Base-by-base conservation (phyloP, 2,797 vertebrate species). In the Enteromius thamalakanensis region DNA sequence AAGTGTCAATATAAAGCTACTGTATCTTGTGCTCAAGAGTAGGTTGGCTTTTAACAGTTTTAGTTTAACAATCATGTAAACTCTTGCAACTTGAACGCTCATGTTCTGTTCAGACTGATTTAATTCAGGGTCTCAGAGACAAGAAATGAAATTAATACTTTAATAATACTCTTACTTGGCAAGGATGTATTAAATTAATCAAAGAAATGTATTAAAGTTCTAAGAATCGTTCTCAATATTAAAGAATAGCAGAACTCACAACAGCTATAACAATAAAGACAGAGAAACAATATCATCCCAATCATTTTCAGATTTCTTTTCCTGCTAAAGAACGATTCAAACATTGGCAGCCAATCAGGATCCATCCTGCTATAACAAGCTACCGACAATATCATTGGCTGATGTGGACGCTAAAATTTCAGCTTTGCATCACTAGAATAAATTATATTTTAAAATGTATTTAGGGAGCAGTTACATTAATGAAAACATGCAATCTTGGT, bases 1-100 rank as follows among this genome's bases (percentile, higher is more conserved):
- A 68, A 49, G 29, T 64, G 42, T 64, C 76, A n/a, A 45, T 64
- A 71, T 53, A 58, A 42, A 72, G 12, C 40, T 64, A 37, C 34
- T 37, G 34, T 37, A 32, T 49, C 68, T 62, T 72, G 34, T 5
- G 2, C 34, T 79, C 21, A 55, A 32, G 29, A 69, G 17, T 19
- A 9, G 49, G 11, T 71, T 47, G 19, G 26, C 5, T 60, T 72
- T 62, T 45, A 58, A 32, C 45, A 1, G 32, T 64, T 49, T 72
- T 12, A 11, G 49, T 74, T 81, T 49, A 6, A 64, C 37, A 77
- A 29, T 32, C 3, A n/a, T 26, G 47, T 0, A 14, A 40, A 42
- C 37, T 58, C 51, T 26, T 70, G 49, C 49, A 80, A 69, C 32
- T 3, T 68, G 34, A 78, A 8, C 12, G 12, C 26, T 17, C 51